Base-by-base conservation (phyloP, 2,888 invertebrate genomes). In the Scaptomyza caliginosa region DNA sequence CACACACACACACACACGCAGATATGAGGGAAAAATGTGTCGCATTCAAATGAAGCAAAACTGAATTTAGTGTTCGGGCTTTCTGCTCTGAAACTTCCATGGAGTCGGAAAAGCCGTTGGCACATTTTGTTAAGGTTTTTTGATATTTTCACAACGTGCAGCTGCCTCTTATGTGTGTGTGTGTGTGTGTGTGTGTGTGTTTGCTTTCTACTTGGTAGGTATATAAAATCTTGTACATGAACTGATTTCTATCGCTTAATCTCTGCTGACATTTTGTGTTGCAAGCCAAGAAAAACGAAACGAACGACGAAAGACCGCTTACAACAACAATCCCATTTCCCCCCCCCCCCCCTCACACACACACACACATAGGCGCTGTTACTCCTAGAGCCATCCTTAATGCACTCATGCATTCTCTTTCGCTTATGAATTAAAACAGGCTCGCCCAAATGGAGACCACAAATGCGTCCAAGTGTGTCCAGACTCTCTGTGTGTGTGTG, bases 61-160 rank as follows among this genome's bases (percentile, higher is more conserved):
- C 75, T 65, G 66, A 63, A 66, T 64, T 74, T 59, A 49, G 76
- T 71, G 63, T 69, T 19, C 16, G n/a, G n/a, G 17, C 28, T 5
- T 5, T 2, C 28, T 19, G 8, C 19, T 28, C 17, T 17, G n/a
- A 17, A 45, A 11, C 8, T 3, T n/a, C 17, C 38, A 39, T 38
- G 42, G 28, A 19, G 8, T 34, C 13, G 32, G 16, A 42, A 49
- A 57, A 76, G 43, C 75, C 65, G 79, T 82, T 73, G 72, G 64
- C 76, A 83, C 71, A 83, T 79, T 81, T 74, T 63, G 80, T 79
- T 82, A 59, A 69, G 69, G 84, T 73, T 86, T 83, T 83, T 86
- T 83, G 84, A 83, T 83, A 83, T 83, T 86, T 83, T 86, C 86
- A 86, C 86, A 80, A 86, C 73, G 86, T 86, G 75, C 86, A 86